phyloP scores from a whole-genome alignment of 1,140 invertebrate genomes.

The Leptoteleia sp. region DNA sequence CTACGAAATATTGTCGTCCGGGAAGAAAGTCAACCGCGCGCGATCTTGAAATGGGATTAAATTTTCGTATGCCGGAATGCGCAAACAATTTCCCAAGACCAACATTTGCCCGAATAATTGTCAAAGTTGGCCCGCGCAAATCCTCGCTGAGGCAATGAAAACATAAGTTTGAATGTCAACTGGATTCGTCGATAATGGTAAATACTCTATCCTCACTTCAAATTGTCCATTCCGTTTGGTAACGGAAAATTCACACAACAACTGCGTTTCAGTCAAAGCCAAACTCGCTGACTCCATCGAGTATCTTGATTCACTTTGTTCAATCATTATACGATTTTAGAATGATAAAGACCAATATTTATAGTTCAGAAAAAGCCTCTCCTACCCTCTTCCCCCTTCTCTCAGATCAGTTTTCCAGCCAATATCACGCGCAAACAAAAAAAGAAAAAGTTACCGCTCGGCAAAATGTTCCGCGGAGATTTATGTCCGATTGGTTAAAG shows the following conservation, averaged over 20 bases:
- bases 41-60: slow-evolving; percentile 18
- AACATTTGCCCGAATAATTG: slow-evolving; percentile 43
- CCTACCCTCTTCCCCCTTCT: slow-evolving; percentile 17
- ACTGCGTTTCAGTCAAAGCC: slow-evolving; percentile 9
- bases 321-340: neutral
- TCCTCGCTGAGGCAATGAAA: slow-evolving; percentile 22
- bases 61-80: neutral
- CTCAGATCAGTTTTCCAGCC: no score
- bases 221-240: slow-evolving; percentile 72
- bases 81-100: slow-evolving; percentile 14
- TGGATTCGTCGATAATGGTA: slow-evolving; percentile 40
- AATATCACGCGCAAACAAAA: slow-evolving; percentile 14
- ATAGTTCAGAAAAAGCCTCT: slow-evolving; percentile 20
- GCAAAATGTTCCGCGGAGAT: slow-evolving; percentile 13
- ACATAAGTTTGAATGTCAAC: slow-evolving; percentile 52
- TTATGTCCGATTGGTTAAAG: slow-evolving; percentile 12
- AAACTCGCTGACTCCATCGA: slow-evolving; percentile 8
- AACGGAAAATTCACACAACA: slow-evolving; percentile 5
- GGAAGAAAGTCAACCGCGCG: slow-evolving; percentile 13
- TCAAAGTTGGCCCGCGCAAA: slow-evolving; percentile 22
- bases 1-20: slow-evolving; percentile 12
- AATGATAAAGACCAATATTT: slow-evolving; percentile 43
- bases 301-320: slow-evolving; percentile 38
- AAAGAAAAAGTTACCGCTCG: slow-evolving; percentile 37
- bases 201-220: slow-evolving; percentile 42